Evolutionary conservation across 2,113 vertebrate genomes (phyloP), one percentile per base, ranked within the genome.

Genomic region (Pachypanchax playfairii): DNA sequence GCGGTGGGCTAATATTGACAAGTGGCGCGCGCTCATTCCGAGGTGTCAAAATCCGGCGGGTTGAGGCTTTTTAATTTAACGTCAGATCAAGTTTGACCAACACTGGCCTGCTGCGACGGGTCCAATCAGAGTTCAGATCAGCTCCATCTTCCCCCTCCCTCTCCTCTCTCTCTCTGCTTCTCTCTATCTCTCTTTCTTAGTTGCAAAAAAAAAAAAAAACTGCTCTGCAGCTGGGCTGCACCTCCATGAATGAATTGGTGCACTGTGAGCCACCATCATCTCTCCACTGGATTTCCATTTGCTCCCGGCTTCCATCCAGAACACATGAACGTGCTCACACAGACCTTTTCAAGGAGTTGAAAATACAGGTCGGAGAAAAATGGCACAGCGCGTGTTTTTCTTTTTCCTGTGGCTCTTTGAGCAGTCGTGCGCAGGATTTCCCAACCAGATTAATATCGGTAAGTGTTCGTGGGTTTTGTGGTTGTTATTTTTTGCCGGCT

Each of bases 401-500:
- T 76, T 96, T 76, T 87, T 97, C 78, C 91, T 94, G 83, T 94
- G 93, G 92, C 90, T 97, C 84, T 90, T 92, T 82, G 93, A 93
- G 67, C 89, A 88, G 85, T 93, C 94, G 62, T 88, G 88, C 73
- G 95, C 92, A 43, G 97, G 94, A 72, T 96, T 98, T 85, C 97
- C 97, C 50, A 98, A 96, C 90, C 97, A 96, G 92, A 98, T 98
- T 77, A 98, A 96, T 79, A 98, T 98, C 86, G 96, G 97, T 98
- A 92, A 96, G 97, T 91, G 13, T 31, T 31, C 7, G 7, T 31
- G 33, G 33, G 31, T 10, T 33, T 10, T 33, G 4, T 10, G 29
- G 11, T 31, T 6, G n/a, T n/a, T n/a, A n/a, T n/a, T n/a, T n/a
- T n/a, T n/a, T 25, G 22, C 24, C 24, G 5, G 22, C n/a, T n/a